Evolutionary conservation across 2,888 invertebrate species (phyloP).

Genomic region (Piscicola geometra): DNA sequence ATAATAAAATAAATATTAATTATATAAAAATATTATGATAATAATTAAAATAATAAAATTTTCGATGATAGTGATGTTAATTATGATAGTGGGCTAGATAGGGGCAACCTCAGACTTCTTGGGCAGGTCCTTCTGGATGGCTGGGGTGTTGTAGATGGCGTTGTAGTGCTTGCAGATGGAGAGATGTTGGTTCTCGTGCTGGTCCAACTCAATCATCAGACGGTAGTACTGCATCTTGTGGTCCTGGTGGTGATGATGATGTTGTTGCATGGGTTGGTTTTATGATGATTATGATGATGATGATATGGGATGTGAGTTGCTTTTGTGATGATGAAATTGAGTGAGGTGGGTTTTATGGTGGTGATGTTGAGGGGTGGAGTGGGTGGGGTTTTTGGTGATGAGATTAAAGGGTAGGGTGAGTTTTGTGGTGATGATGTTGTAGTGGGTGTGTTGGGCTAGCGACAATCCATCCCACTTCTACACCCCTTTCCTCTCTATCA

Average conservation of each 20-base stretch:
- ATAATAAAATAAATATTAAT: too few species aligned
- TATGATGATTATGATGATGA: too few species aligned
- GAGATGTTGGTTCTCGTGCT: slow-evolving; percentile 85
- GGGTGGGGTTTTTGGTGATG: too few species aligned
- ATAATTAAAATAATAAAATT: neutral
- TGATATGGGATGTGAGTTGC: too few species aligned
- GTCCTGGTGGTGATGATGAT: slow-evolving; percentile 59
- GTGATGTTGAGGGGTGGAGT: too few species aligned
- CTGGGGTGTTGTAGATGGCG: slow-evolving; percentile 78
- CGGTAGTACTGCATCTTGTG: slow-evolving; percentile 70
- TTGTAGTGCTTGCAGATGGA: slow-evolving; percentile 92
- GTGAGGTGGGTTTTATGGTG: too few species aligned
- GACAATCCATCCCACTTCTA: neutral
- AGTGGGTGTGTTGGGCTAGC: neutral
- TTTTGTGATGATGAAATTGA: too few species aligned
- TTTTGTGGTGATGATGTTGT: neutral
- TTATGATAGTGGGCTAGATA: neutral
- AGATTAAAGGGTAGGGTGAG: neutral
- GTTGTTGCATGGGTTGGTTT: too few species aligned
- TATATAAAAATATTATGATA: too few species aligned
- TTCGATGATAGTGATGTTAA: neutral
- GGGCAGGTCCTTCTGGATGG: slow-evolving; percentile 64
- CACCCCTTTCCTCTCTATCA: too few species aligned
- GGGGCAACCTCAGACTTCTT: slow-evolving; percentile 61
- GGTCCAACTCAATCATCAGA: slow-evolving; percentile 90